Base-by-base conservation (phyloP, 2,888 invertebrate genomes). In the Eurytoma californica region DNA sequence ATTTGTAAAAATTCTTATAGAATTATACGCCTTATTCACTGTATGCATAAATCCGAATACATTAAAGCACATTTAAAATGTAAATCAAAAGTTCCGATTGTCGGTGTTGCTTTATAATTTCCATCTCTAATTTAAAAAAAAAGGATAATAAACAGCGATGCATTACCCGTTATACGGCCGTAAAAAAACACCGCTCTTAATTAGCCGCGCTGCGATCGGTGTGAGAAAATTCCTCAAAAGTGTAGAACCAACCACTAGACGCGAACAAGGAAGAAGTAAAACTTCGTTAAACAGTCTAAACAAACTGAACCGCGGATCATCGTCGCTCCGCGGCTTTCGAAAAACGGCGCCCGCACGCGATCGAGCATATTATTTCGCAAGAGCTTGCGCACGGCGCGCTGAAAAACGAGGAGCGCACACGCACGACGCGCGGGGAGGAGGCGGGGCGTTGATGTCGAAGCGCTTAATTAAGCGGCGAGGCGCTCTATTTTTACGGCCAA, bases 401-500 rank as follows among this genome's bases (percentile, higher is more conserved):
- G 39, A 39, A 70, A 16, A 70, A 47, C 16, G 18, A 49, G 20
- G 3, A 14, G 20, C 3, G 65, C 16, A 66, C n/a, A 66, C n/a
- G 65, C 30, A 28, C 58, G 24, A 24, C 24, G 24, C 1, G 24
- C n/a, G 24, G 2, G 24, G 24, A 24, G 24, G 24, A 24, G 24
- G 24, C 24, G 24, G 24, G 2, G 24, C 24, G 24, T 24, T 24
- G 24, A 24, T 24, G 55, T 69, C 76, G 63, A 66, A 49, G 77
- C 63, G 28, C 77, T 77, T 77, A 78, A 79, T 69, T 74, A 58
- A 63, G 47, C 76, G 16, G 58, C 63, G 72, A 20, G 67, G 30
- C 57, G 66, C 75, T 75, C 70, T 72, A 75, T 79, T 79, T 79
- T 79, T 75, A 79, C 66, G 67, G 67, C 74, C 75, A 79, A 79